Evolutionary conservation across 2,888 invertebrate species (phyloP).

Genomic region (Agrochola litura): DNA sequence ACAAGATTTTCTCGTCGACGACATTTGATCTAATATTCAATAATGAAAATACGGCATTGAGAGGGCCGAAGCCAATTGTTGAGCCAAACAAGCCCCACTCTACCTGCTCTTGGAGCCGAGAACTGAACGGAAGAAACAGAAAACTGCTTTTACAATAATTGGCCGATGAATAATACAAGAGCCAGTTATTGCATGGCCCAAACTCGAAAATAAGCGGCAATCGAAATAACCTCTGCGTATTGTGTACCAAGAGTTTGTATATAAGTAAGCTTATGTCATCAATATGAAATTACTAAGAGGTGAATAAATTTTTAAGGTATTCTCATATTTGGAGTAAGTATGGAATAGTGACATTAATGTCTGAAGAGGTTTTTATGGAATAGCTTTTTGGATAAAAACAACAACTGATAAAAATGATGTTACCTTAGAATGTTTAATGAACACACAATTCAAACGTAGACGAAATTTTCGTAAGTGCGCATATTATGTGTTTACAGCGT

Average conservation of each 20-base stretch:
- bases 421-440: background rate
- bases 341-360: constrained; percentile 10
- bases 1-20: constrained; percentile 66
- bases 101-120: constrained; percentile 72
- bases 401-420: background rate
- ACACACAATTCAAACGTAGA: background rate
- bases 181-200: constrained; percentile 85
- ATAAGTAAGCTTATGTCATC: constrained; percentile 56
- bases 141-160: constrained; percentile 90
- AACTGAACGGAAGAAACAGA: constrained; percentile 77
- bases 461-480: constrained; percentile 21
- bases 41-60: constrained; percentile 80
- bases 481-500: constrained; percentile 15
- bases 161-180: constrained; percentile 90
- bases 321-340: constrained; percentile 4
- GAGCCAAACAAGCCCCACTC: constrained; percentile 81
- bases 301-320: constrained; percentile 37
- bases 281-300: constrained; percentile 41
- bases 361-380: constrained; percentile 21
- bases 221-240: constrained; percentile 55
- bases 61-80: constrained; percentile 80
- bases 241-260: constrained; percentile 47
- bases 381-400: constrained; percentile 22
- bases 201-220: constrained; percentile 81
- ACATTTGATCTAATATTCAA: constrained; percentile 84